Conservation (phyloP, 2,797 vertebrate species). For the Alfaro cultratus region DNA sequence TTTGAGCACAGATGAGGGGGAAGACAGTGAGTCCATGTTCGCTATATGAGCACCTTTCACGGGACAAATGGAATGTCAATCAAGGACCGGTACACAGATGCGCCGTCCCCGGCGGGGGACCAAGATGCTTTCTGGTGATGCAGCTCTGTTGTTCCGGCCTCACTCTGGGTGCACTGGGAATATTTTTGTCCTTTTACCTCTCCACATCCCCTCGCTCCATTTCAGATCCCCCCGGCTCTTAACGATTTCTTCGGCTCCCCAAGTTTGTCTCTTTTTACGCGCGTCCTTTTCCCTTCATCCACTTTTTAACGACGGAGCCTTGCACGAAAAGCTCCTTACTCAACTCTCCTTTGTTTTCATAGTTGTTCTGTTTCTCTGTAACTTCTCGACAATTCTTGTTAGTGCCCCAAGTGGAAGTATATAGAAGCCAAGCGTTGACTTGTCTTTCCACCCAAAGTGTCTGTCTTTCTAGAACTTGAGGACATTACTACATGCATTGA, state of each 20-base stretch:
- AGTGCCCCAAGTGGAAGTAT: not conserved
- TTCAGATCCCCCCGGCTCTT: slow-evolving; percentile 62
- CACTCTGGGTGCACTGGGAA: slow-evolving; percentile 78
- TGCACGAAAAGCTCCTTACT: not conserved
- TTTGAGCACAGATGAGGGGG: slow-evolving; percentile 73
- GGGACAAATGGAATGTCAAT: slow-evolving; percentile 86
- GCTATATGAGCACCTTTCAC: slow-evolving; percentile 82
- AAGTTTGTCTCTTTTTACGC: slow-evolving; percentile 36
- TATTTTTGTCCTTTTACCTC: slow-evolving; percentile 77
- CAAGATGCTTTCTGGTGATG: slow-evolving; percentile 73
- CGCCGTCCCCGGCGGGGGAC: slow-evolving; percentile 55
- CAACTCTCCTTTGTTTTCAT: slow-evolving; percentile 6
- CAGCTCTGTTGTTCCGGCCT: slow-evolving; percentile 73
- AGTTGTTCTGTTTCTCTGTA: not conserved
- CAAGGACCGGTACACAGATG: slow-evolving; percentile 74
- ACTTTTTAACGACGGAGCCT: slow-evolving; percentile 16
- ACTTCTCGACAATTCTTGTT: not conserved
- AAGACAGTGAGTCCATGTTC: slow-evolving; percentile 78
- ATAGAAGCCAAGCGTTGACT: not conserved
- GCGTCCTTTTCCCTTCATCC: slow-evolving; percentile 22
- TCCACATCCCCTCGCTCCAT: slow-evolving; percentile 61
- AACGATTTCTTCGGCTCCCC: slow-evolving; percentile 46
- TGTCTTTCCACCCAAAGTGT: not conserved
- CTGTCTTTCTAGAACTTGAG: not conserved
- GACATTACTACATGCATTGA: not conserved